Percentiles rank a stretch among this genome's conserved stretches.
Conservation (phyloP, 2,797 vertebrate species). For the Alca torda region DNA sequence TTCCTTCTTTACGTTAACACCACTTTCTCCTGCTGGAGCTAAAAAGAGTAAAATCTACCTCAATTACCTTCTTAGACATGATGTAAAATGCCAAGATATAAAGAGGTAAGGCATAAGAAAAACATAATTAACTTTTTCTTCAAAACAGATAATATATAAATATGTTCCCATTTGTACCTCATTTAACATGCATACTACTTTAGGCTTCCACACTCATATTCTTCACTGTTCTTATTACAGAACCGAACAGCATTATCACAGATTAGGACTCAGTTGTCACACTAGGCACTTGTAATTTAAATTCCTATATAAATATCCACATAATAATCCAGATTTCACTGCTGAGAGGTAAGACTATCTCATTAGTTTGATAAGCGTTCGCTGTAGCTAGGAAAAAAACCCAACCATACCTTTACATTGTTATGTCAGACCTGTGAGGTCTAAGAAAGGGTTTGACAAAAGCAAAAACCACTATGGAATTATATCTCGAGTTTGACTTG, state of each 20-base stretch:
- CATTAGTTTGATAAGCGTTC: not conserved
- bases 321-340: not conserved
- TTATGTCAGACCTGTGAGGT: not conserved
- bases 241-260: not conserved
- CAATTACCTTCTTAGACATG: not conserved
- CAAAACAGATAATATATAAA: not conserved
- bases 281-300: not conserved
- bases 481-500: not conserved
- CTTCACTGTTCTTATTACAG: not conserved
- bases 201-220: not conserved
- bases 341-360: not conserved
- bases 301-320: not conserved
- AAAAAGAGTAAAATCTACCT: not conserved
- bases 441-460: not conserved
- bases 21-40: not conserved
- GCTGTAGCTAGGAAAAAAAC: not conserved
- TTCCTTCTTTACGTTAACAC: not conserved
- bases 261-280: not conserved
- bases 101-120: not conserved
- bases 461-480: not conserved
- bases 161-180: not conserved
- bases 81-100: not conserved
- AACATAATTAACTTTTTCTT: not conserved
- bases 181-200: not conserved
- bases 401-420: not conserved